Percentiles rank a stretch among this genome's conserved stretches.
phyloP scores from a whole-genome alignment of 2,888 invertebrate species.

The Meghimatium bilineatum region DNA sequence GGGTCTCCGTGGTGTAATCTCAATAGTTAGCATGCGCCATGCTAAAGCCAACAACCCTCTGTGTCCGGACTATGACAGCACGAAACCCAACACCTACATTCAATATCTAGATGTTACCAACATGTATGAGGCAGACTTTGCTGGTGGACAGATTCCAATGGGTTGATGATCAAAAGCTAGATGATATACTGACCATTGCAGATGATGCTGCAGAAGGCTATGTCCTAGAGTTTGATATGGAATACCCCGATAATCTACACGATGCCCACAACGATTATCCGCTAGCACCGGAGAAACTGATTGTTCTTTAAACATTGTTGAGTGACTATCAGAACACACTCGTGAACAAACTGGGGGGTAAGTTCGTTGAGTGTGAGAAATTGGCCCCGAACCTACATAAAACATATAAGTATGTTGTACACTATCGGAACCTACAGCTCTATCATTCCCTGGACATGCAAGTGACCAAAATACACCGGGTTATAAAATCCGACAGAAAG shows the following conservation, averaged over 20 bases:
- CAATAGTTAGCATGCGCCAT: no score
- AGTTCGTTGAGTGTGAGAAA: neutral
- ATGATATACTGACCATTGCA: neutral
- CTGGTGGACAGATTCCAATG: neutral
- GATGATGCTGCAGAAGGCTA: neutral
- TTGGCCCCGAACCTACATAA: constrained; percentile 2
- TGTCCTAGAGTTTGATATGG: constrained; percentile 16
- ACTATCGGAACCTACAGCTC: constrained; percentile 70
- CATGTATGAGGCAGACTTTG: neutral
- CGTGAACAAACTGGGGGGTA: neutral
- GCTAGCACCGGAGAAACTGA: neutral
- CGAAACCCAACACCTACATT: neutral
- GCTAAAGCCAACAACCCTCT: constrained; percentile 2
- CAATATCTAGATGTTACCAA: constrained; percentile 18
- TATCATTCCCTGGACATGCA: constrained; percentile 58
- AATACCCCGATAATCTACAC: constrained; percentile 5
- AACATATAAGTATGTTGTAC: constrained; percentile 55
- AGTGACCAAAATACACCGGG: constrained; percentile 62
- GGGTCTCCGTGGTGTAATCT: no score
- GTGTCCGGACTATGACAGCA: neutral
- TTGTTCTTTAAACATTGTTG: neutral
- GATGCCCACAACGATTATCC: neutral
- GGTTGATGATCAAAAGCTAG: neutral
- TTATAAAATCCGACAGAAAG: constrained; percentile 65
- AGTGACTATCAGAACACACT: neutral